Evolutionary conservation across 2,797 vertebrate species (phyloP), one percentile per base, ranked within the genome.

Genomic region (Chaenodraco wilsoni): DNA sequence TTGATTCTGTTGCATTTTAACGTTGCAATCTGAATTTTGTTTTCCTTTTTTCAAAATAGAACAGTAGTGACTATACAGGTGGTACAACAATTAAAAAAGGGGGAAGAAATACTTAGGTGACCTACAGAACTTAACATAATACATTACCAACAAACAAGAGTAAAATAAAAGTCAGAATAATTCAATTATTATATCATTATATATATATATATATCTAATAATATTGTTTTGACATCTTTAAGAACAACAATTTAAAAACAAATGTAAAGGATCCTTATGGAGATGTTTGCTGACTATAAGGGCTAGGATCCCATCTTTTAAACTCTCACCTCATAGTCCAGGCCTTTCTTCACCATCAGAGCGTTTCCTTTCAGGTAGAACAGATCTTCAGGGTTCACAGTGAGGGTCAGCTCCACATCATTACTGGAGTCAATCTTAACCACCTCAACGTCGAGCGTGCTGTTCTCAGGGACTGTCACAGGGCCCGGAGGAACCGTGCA

Each of bases 261-360:
- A 23, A 40, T 37, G 41, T 8, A 41, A 41, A 21, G 13, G 61
- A 8, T 54, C 11, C 16, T 31, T 9, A 12, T 43, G 4, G 16
- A 23, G 33, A 37, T 14, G 27, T 33, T 12, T n/a, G 23, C 43
- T 33, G 0, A 33, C 14, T 33, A 16, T 44, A 14, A n/a, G 27
- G 13, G 60, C 21, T 11, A 4, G 46, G 23, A 41, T 13, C 19
- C 12, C 58, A 17, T 9, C 13, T 21, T 44, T 10, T 10, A 27
- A 10, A 3, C 19, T 31, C 2, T 37, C 86, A 93, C 94, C 93
- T 95, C 95, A 40, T 91, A 95, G 76, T 95, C 95, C 60, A 95
- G 84, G 21, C 87, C 91, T 71, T 92, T 94, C 86, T 93, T 94
- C 21, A 89, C 81, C 86, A 94, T 90, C 70, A 95, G 78, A 48